A percentile compares a stretch with the other conserved stretches of the same genome.
Conservation (phyloP, 2,888 invertebrate species). For the Eustalomyia histrio region DNA sequence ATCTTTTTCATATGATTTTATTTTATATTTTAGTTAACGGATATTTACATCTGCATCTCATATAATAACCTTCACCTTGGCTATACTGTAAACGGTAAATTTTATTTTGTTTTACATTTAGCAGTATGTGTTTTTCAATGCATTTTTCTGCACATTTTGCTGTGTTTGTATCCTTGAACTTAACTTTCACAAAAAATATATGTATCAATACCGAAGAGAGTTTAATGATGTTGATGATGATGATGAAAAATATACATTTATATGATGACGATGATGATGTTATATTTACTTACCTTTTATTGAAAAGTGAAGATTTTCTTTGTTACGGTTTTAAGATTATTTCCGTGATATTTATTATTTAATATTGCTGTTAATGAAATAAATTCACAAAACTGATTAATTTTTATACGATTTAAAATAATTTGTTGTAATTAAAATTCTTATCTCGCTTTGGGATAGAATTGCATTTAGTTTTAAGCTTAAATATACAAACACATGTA, state of each 20-base stretch:
- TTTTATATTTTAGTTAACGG: neutral
- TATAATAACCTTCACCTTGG: conserved; percentile 62
- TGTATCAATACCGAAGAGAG: conserved; percentile 9
- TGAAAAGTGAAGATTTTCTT: neutral
- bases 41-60: conserved; percentile 14
- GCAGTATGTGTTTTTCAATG: conserved; percentile 4
- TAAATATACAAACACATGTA: too few species aligned
- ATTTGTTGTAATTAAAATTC: neutral
- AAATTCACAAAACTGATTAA: neutral
- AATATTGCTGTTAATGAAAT: neutral
- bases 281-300: neutral
- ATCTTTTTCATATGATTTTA: neutral
- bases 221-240: conserved; percentile 2
- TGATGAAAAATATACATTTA: neutral
- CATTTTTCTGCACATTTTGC: conserved; percentile 44
- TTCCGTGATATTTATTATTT: neutral
- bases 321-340: neutral
- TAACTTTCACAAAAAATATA: conserved; percentile 63
- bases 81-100: conserved; percentile 21
- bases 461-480: neutral
- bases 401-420: neutral
- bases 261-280: neutral
- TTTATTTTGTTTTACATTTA: conserved; percentile 19
- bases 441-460: neutral
- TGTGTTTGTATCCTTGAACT: conserved; percentile 63